Evolutionary conservation across 2,797 vertebrate genomes (phyloP).

Genomic region (Muscicapa comitata): DNA sequence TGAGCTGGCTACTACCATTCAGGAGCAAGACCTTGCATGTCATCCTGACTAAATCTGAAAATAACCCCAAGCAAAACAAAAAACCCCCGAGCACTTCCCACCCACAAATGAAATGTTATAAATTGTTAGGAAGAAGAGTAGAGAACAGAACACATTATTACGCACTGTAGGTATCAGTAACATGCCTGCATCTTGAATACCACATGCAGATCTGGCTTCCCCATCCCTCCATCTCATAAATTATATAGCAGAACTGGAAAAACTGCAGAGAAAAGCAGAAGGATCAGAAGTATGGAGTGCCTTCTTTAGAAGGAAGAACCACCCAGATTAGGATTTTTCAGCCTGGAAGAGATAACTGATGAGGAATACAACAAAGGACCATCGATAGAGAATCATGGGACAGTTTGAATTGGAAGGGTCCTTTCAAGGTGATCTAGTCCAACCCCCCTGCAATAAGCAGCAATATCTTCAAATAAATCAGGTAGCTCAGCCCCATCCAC

Average conservation of each 20-base stretch:
- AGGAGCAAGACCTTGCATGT: not conserved
- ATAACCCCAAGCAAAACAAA: not conserved
- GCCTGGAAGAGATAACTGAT: not conserved
- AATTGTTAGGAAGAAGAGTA: not conserved
- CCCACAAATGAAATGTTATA: not conserved
- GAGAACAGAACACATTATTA: not conserved
- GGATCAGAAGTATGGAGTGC: not conserved
- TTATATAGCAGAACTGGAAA: conserved; percentile 19
- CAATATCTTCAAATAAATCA: not conserved
- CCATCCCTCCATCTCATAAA: conserved; percentile 9
- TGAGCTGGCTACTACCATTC: not conserved
- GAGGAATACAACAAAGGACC: not conserved
- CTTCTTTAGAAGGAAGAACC: not conserved
- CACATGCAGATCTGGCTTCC: conserved; percentile 10
- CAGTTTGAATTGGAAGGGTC: not conserved
- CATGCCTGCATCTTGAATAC: conserved; percentile 1
- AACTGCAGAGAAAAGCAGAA: conserved; percentile 29
- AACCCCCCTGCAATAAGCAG: rapidly evolving
- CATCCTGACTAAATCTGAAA: not conserved
- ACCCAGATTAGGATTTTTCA: not conserved
- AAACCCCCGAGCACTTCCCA: rapidly evolving
- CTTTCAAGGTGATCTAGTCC: not conserved
- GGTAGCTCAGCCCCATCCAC: not conserved
- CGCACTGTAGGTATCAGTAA: not conserved
- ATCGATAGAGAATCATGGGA: not conserved